phyloP scores from a whole-genome alignment of 1,140 invertebrate species.

The Halyomorpha halys region DNA sequence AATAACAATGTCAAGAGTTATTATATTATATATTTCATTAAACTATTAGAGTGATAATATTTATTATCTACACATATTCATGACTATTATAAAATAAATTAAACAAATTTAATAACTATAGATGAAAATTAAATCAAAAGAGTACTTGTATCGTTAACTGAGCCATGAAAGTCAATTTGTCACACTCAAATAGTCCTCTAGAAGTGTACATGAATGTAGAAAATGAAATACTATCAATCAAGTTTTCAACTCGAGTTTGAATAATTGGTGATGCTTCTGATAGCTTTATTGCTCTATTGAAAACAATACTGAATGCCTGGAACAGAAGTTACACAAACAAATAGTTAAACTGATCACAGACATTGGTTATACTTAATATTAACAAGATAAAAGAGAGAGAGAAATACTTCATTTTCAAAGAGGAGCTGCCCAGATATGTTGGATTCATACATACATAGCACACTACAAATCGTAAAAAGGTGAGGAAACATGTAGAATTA shows the following conservation, averaged over 20 bases:
- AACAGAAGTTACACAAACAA: constrained; percentile 13
- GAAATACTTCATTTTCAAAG: neutral
- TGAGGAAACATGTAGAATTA: no score
- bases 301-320: constrained; percentile 81
- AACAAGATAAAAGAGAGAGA: neutral
- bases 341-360: neutral
- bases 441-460: no score
- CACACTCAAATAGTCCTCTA: constrained; percentile 81
- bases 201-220: constrained; percentile 80
- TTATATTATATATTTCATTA: no score
- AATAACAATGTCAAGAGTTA: no score
- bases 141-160: constrained; percentile 74
- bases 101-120: no score
- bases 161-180: constrained; percentile 84
- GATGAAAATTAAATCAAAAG: no score
- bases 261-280: constrained; percentile 57
- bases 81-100: neutral
- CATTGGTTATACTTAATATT: neutral
- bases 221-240: constrained; percentile 83
- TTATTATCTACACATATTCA: neutral
- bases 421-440: no score
- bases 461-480: no score
- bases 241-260: constrained; percentile 57
- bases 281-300: constrained; percentile 71
- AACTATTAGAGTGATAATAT: no score